Base-by-base conservation (phyloP, 2,113 vertebrate species). In the Hiodon alosoides region DNA sequence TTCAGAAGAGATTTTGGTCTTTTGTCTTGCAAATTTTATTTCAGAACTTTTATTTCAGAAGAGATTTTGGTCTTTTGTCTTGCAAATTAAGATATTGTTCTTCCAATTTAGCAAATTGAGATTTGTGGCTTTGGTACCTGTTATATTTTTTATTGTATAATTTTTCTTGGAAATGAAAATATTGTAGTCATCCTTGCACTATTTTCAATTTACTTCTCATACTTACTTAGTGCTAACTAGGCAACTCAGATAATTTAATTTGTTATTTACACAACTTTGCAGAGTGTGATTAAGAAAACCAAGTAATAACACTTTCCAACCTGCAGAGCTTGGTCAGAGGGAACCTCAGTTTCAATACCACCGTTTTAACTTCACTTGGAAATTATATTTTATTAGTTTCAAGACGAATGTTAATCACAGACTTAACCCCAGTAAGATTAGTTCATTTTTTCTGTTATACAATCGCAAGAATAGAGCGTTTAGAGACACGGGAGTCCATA, bases 1-100 rank as follows among this genome's bases (percentile, higher is more conserved):
- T n/a, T n/a, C n/a, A n/a, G 11, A 79, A 81, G 86, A 84, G 87
- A 89, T 88, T 91, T 89, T 53, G 61, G 76, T 71, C 70, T 82
- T 60, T 17, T 52, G 16, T 55, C 7, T 71, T 59, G 62, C 17
- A 66, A 66, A 62, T 73, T 54, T n/a, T n/a, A n/a, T n/a, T n/a
- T n/a, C n/a, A n/a, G n/a, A n/a, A n/a, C n/a, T n/a, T n/a, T n/a
- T n/a, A n/a, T n/a, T n/a, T n/a, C n/a, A n/a, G 11, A 79, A 81
- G 86, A 84, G 87, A 89, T 88, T 91, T 89, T 53, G 61, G 76
- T 71, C 70, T 82, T 60, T 17, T 52, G 16, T 55, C 7, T 71
- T 59, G 62, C 17, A 66, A 66, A 62, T 73, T 54, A 65, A 73
- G 72, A 61, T 46, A 14, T 52, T 68, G 16, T 67, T 57, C 55